Evolutionary conservation across 2,888 invertebrate genomes (phyloP).

Genomic region (Zygaena filipendulae): DNA sequence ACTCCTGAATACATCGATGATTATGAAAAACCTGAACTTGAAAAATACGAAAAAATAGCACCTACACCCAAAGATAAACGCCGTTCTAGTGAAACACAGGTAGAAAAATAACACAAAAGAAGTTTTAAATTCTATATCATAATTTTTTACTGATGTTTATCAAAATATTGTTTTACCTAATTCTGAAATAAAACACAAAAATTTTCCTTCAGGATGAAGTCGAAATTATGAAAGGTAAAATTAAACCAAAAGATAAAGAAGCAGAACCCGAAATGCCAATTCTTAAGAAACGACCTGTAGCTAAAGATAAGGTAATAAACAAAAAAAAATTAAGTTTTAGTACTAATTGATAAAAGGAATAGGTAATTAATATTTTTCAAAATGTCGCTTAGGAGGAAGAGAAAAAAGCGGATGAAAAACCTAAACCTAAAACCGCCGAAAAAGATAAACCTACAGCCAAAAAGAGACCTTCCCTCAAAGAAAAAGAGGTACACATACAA

Average conservation of each 20-base stretch:
- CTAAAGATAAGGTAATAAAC: constrained; percentile 63
- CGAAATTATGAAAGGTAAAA: constrained; percentile 57
- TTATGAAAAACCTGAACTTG: constrained; percentile 77
- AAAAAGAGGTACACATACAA: constrained; percentile 53
- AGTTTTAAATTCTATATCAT: too few species aligned
- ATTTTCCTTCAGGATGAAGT: constrained; percentile 43
- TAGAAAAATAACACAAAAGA: too few species aligned
- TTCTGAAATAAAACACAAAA: too few species aligned
- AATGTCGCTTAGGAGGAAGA: constrained; percentile 45
- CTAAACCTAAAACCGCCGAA: constrained; percentile 46
- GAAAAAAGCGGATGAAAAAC: constrained; percentile 53
- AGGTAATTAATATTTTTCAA: too few species aligned
- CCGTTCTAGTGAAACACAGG: constrained; percentile 48
- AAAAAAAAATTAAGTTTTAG: too few species aligned
- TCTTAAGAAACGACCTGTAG: constrained; percentile 48
- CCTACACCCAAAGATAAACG: constrained; percentile 54
- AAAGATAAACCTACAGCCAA: constrained; percentile 47
- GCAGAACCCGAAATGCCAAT: constrained; percentile 49
- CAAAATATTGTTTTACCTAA: too few species aligned
- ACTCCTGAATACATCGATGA: constrained; percentile 70
- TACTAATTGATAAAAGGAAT: too few species aligned
- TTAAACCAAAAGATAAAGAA: constrained; percentile 54
- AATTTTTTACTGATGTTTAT: too few species aligned
- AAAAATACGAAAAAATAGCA: constrained; percentile 71
- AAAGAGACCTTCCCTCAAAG: constrained; percentile 55